Evolutionary conservation across 2,888 invertebrate genomes (phyloP), one percentile per base, ranked within the genome.

Genomic region (Ophioninae sp.): DNA sequence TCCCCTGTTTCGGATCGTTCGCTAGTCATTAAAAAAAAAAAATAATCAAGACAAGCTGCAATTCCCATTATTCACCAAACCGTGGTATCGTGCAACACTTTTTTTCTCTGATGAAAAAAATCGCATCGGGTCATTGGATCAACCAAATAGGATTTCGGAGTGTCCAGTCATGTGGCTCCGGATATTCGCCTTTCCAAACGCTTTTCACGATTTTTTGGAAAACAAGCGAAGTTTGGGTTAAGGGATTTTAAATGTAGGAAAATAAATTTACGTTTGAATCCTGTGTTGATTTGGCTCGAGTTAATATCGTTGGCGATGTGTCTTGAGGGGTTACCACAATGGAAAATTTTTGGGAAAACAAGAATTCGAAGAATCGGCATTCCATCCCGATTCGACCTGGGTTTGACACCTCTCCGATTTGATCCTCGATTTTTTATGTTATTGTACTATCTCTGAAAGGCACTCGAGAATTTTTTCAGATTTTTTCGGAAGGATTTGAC

Each of bases 291-390:
- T 74, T 23, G 7, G 13, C 41, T 17, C n/a, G 41, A n/a, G 63
- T 44, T 74, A 63, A 74, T 74, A 51, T 64, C 73, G 59, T 74
- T 30, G 44, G 58, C n/a, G 51, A 63, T 44, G 22, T 37, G 51
- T 74, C 73, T 74, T 39, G n/a, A 51, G 63, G 63, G 30, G 22
- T 51, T 63, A 30, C n/a, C 23, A 51, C 17, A 44, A 44, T 10
- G 44, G n/a, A 74, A 23, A 74, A 74, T 74, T 9, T 6, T n/a
- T 30, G 44, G 63, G n/a, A n/a, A 63, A 74, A 74, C 61, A 22
- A 41, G 61, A 41, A 72, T 44, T 41, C 59, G 13, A 2, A 30
- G 1, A 30, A 2, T 30, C 2, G 30, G 30, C 30, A 30, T 30
- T 30, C 30, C 30, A 30, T 30, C 2, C 30, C 30, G 30, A 30